These are phyloP conservation scores for Capreolus pygargus DNA, from an alignment of 2,113 vertebrate genomes.

Conservation along the genomic window DNA sequence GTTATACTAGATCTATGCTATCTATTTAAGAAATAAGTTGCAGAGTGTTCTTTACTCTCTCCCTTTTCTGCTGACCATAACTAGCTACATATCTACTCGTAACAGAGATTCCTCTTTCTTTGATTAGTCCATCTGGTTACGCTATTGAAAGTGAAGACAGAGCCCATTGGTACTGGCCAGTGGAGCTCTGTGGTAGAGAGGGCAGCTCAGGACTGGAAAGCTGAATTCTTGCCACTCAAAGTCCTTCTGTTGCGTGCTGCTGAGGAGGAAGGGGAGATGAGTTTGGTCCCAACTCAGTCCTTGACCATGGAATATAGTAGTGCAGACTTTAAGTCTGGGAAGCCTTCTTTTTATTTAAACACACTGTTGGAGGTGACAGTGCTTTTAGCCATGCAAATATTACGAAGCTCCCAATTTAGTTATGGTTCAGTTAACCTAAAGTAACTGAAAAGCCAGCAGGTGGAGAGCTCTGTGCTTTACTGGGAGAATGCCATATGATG, in stretches of 20 bases:
- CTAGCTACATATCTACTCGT: background rate
- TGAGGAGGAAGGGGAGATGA: background rate
- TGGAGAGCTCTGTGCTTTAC: background rate
- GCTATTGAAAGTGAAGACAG: background rate
- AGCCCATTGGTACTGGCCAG: background rate
- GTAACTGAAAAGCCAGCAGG: background rate
- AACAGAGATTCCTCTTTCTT: background rate
- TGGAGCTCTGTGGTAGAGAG: background rate
- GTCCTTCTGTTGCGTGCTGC: background rate
- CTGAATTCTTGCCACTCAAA: background rate
- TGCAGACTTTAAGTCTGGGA: background rate
- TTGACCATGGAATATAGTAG: background rate
- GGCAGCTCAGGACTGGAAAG: background rate
- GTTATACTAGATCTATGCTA: background rate
- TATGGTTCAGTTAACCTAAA: slow-evolving; percentile 41
- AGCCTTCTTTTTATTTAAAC: slow-evolving; percentile 42
- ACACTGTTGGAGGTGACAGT: background rate
- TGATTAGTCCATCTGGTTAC: background rate
- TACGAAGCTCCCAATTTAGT: slow-evolving; percentile 26
- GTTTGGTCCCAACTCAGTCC: background rate
- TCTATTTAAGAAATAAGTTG: background rate
- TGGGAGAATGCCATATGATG: background rate
- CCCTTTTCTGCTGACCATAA: background rate
- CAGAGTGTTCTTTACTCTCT: slow-evolving; percentile 22
- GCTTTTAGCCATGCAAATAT: slow-evolving; percentile 34